Base-by-base conservation (phyloP, 2,797 vertebrate species). In the Pseudomugil tenellus region DNA sequence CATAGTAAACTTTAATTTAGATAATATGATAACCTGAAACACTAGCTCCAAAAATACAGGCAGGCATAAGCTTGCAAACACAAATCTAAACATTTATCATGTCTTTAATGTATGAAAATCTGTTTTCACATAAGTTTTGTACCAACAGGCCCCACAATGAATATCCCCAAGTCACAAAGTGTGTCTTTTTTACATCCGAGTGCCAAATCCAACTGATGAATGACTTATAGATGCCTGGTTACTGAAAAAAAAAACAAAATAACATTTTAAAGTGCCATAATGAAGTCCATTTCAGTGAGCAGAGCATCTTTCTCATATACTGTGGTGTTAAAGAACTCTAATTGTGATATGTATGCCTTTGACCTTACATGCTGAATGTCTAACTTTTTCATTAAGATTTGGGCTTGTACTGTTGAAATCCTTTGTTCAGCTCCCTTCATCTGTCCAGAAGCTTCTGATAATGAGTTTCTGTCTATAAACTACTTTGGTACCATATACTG, bases 181-280 rank as follows among this genome's bases (percentile, higher is more conserved):
- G 68, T 73, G 43, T 76, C 31, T 63, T 58, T 55, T 64, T 69
- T 34, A 67, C 66, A 65, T 84, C 32, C 34, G 3, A 69, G 83
- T 89, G 84, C 84, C 88, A 89, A 88, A 83, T 72, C 48, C 64
- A 74, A 57, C 49, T 67, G 39, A 63, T 69, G 63, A 79, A 74
- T 85, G 76, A 80, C 72, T 84, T 79, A 72, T 37, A 49, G 70
- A 89, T 87, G 87, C 84, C 83, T 84, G 80, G 87, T 77, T 63
- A 81, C 58, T 65, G 62, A 85, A 85, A 80, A 76, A 73, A 70
- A 51, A 31, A 41, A 32, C 34, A 56, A 32, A 32, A 80, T 77
- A 46, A 62, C 75, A 54, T 82, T 74, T 89, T 78, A 54, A 92
- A 92, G 92, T 92, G 90, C 92, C 91, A 90, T 91, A 70, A 89